Percentiles rank a stretch among this genome's conserved stretches.
These are phyloP conservation scores for Pelobates fuscus DNA, from an alignment of 2,113 vertebrate genomes.

Conservation along the genomic window DNA sequence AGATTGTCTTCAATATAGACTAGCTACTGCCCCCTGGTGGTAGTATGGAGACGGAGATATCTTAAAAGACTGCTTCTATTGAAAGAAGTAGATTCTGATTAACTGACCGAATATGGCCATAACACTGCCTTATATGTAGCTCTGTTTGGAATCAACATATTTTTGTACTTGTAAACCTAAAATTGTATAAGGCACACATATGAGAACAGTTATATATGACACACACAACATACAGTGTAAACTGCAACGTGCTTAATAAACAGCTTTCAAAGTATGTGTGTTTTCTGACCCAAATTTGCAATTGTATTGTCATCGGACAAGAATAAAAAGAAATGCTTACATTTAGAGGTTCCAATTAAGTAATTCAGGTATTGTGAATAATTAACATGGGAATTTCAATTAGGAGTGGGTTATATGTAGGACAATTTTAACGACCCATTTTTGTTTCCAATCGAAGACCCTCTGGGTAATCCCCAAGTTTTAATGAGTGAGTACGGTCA, in stretches of 20 bases:
- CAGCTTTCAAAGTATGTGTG: slow-evolving; percentile 57
- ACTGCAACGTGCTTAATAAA: slow-evolving; percentile 67
- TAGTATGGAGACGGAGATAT: not conserved
- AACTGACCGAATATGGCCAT: slow-evolving; percentile 9
- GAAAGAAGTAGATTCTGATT: not conserved
- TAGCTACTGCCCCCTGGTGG: slow-evolving; percentile 18
- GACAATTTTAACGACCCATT: no score
- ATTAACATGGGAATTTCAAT: no score
- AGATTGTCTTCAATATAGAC: no score
- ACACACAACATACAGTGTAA: slow-evolving; percentile 54
- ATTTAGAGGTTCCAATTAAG: no score
- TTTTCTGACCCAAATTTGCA: no score
- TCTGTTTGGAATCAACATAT: slow-evolving; percentile 57
- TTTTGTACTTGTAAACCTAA: slow-evolving; percentile 62
- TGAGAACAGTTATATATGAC: slow-evolving; percentile 61
- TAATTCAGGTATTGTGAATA: no score
- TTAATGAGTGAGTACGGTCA: no score
- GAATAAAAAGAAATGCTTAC: no score
- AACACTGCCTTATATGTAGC: slow-evolving; percentile 52
- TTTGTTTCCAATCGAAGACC: no score
- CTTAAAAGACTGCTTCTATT: not conserved
- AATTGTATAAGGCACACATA: slow-evolving; percentile 52
- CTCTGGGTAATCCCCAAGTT: no score
- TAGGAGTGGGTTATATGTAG: no score
- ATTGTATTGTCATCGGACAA: no score